These are phyloP conservation scores for Planococcus citri DNA, from an alignment of 1,140 invertebrate genomes.

Conservation along the genomic window DNA sequence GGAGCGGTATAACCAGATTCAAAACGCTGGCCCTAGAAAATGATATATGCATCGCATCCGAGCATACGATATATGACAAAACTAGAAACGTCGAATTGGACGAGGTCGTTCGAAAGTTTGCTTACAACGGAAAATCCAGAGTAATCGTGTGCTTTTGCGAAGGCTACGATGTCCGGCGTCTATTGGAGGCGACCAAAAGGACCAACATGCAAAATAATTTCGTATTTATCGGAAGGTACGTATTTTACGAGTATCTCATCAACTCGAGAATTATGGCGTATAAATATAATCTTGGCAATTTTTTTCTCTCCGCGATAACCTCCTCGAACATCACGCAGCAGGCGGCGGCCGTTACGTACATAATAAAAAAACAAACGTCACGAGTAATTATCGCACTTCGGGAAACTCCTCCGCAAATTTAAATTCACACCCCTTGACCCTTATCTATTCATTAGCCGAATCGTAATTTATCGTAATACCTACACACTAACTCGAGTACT, in stretches of 20 bases:
- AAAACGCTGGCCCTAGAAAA: slow-evolving; percentile 48
- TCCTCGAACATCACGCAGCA: no score
- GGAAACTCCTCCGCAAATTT: no score
- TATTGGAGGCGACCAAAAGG: slow-evolving; percentile 42
- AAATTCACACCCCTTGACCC: no score
- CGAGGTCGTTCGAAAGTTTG: slow-evolving; percentile 43
- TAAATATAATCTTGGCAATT: no score
- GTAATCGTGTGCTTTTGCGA: slow-evolving; percentile 79
- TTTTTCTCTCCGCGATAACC: no score
- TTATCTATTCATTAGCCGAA: no score
- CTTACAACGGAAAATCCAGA: slow-evolving; percentile 43
- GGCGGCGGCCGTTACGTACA: no score
- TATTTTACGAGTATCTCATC: neutral
- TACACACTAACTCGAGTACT: no score
- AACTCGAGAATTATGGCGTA: no score
- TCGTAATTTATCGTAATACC: no score
- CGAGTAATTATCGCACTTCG: no score
- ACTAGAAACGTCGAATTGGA: slow-evolving; percentile 48
- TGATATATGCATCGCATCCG: slow-evolving; percentile 60
- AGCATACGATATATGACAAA: slow-evolving; percentile 50
- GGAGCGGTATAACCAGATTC: slow-evolving; percentile 66
- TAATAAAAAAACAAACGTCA: no score
- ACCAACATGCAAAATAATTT: slow-evolving; percentile 43
- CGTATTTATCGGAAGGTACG: slow-evolving; percentile 39
- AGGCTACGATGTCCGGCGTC: slow-evolving; percentile 52